Evolutionary conservation across 1,140 invertebrate genomes (phyloP).

Genomic region (Drosophila pandora): DNA sequence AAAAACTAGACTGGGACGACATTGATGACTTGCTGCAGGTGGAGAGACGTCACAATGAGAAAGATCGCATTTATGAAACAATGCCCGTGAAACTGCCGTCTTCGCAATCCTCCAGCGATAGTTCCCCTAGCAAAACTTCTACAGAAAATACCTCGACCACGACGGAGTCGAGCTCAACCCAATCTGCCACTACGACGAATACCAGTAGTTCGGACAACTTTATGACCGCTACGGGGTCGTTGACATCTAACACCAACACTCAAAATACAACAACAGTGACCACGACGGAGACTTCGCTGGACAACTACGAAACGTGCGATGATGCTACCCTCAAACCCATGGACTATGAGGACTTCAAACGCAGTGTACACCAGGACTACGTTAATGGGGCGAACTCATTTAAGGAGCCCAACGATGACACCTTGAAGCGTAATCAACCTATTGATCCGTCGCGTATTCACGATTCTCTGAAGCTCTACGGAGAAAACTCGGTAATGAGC

Average conservation of each 20-base stretch:
- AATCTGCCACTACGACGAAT: constrained; percentile 46
- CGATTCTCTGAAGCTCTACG: constrained; percentile 84
- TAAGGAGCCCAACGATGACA: constrained; percentile 80
- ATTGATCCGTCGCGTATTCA: constrained; percentile 84
- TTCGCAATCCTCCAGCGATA: constrained; percentile 81
- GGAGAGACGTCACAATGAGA: constrained; percentile 87
- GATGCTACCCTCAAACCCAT: constrained; percentile 80
- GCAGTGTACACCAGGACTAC: constrained; percentile 79
- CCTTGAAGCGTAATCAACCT: constrained; percentile 83
- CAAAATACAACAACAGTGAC: constrained; percentile 66
- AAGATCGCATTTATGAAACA: constrained; percentile 89
- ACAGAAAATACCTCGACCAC: constrained; percentile 59
- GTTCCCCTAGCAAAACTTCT: constrained; percentile 70
- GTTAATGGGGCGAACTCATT: constrained; percentile 81
- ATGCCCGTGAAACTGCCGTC: constrained; percentile 88
- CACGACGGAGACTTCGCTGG: constrained; percentile 66
- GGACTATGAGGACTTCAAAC: constrained; percentile 83
- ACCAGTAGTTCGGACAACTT: constrained; percentile 72
- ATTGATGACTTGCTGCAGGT: constrained; percentile 88
- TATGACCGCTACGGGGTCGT: constrained; percentile 75
- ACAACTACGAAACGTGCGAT: constrained; percentile 71
- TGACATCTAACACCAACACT: constrained; percentile 69
- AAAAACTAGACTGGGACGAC: constrained; percentile 87
- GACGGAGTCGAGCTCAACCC: constrained; percentile 47
- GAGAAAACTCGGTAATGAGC: constrained; percentile 81